Evolutionary conservation across 1,140 invertebrate genomes (phyloP), one percentile per base, ranked within the genome.

Genomic region (Limonius californicus): DNA sequence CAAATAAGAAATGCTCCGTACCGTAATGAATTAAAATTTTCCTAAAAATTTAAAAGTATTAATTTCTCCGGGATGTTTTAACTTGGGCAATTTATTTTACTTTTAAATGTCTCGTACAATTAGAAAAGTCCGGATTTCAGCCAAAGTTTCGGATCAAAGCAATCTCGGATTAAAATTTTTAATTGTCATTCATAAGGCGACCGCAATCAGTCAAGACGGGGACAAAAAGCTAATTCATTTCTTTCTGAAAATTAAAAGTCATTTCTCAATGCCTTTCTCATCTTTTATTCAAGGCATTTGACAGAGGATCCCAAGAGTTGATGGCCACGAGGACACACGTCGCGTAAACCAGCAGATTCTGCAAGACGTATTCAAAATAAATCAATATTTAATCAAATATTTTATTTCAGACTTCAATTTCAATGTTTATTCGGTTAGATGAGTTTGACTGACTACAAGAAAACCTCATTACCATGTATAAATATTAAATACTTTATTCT

Each of bases 331-430:
- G 59, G 23, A 61, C 42, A 61, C 54, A 61, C 54, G 54, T 61
- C 45, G 20, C 18, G 20, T 32, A n/a, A 61, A 61, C 14, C 45
- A 50, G 16, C 45, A 8, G 54, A 61, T 61, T 54, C 47, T 54
- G 15, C 43, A 62, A 43, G 18, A 16, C 42, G 55, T 50, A 50
- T 50, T 50, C 45, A 50, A 50, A 32, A 56, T 55, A 62, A 62
- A 62, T 62, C 61, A 62, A 62, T 62, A 62, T 62, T 55, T 62
- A 62, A 62, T 62, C 61, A 62, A 62, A 62, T 57, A 54, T 62
- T 54, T 62, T 57, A 57, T 62, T 62, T 43, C 56, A 57, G 56
- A 54, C 56, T 62, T 62, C 55, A 62, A 62, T 50, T 50, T 62
- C 61, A 62, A 57, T 62, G 61, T 62, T 62, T 62, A 62, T 62